These are phyloP conservation scores for Urocitellus parryii DNA, from an alignment of 2,113 vertebrate genomes.

Conservation along the genomic window DNA sequence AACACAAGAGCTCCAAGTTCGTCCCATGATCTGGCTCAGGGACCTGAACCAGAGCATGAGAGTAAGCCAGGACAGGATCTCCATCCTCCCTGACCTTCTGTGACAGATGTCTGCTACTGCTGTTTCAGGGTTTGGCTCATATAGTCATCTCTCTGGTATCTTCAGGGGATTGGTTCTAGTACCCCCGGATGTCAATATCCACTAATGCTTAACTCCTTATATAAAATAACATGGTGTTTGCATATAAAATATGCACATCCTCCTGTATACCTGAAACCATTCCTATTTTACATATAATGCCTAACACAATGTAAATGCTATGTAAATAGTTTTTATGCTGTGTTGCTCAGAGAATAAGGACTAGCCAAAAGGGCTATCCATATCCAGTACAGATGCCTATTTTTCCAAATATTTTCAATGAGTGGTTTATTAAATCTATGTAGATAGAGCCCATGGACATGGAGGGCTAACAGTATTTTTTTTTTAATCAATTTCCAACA, in stretches of 20 bases:
- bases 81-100: fast-evolving
- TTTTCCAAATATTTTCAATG: not conserved
- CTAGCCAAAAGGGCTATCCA: not conserved
- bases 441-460: not conserved
- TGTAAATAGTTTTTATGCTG: not conserved
- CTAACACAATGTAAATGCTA: not conserved
- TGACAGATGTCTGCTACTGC: not conserved
- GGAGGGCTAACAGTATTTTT: not conserved
- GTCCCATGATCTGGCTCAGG: not conserved
- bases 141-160: not conserved
- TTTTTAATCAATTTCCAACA: not conserved
- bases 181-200: not conserved
- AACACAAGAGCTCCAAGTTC: not conserved
- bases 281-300: not conserved
- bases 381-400: not conserved
- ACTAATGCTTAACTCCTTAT: not conserved
- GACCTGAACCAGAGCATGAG: not conserved
- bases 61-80: too few species aligned
- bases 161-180: not conserved
- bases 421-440: not conserved
- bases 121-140: not conserved
- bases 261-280: not conserved
- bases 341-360: not conserved
- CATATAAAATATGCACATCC: not conserved
- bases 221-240: not conserved